Conservation (phyloP, 2,888 invertebrate genomes). For the Epiblema foenella region DNA sequence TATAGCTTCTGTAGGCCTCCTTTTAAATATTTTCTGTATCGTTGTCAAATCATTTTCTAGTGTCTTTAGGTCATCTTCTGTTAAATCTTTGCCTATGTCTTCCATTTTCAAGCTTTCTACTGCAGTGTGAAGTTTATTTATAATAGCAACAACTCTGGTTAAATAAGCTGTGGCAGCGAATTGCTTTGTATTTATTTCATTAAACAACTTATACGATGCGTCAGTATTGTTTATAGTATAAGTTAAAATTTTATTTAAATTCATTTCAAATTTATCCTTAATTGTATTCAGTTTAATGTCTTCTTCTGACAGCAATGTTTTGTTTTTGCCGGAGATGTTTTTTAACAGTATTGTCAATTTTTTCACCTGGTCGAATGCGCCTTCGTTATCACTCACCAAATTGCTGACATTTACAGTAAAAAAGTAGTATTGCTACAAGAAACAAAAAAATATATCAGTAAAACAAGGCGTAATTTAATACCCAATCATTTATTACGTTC, state of each 20-base stretch:
- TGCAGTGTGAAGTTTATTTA: constrained; percentile 63
- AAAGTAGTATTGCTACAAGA: constrained; percentile 76
- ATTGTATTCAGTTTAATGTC: constrained; percentile 59
- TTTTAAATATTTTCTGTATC: constrained; percentile 66
- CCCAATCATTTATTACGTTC: neutral
- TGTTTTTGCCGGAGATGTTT: constrained; percentile 59
- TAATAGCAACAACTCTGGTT: constrained; percentile 64
- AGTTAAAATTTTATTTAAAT: constrained; percentile 62
- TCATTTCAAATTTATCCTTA: constrained; percentile 60
- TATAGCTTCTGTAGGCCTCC: constrained; percentile 65
- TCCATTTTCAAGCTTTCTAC: constrained; percentile 56
- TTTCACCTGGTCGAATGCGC: constrained; percentile 61
- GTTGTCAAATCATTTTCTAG: constrained; percentile 57
- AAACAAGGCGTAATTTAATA: no score
- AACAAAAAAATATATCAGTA: neutral
- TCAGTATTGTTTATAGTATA: constrained; percentile 64
- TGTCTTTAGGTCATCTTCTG: constrained; percentile 56
- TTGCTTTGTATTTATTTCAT: constrained; percentile 67
- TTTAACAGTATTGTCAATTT: constrained; percentile 57
- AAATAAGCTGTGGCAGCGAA: constrained; percentile 65
- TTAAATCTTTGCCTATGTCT: constrained; percentile 48
- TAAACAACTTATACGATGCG: constrained; percentile 61
- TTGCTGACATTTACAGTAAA: constrained; percentile 64
- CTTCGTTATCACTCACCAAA: constrained; percentile 66
- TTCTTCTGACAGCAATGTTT: constrained; percentile 52